Base-by-base conservation (phyloP, 1,140 invertebrate species). In the Halesus radiatus region DNA sequence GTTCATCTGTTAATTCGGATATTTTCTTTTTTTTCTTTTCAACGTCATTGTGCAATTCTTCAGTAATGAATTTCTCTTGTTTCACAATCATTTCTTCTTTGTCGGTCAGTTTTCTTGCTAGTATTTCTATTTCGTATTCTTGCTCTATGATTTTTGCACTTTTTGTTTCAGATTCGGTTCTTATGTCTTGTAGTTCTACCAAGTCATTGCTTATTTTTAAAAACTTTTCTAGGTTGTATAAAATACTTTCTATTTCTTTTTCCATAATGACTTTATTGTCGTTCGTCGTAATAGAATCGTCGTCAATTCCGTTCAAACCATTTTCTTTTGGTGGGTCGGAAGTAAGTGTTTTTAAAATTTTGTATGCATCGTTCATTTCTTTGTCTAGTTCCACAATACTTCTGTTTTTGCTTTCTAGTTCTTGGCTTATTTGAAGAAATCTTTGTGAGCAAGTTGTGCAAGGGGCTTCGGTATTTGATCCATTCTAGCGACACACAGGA, bases 1-100 rank as follows among this genome's bases (percentile, higher is more conserved):
- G 86, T 73, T 91, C 90, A 78, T 88, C 87, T 15, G 88, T 89
- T 82, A 90, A 85, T 23, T 87, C 85, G 68, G 87, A 84, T 80
- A 90, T 87, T 80, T 90, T 89, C 58, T 85, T 81, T 80, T 87
- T 88, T 56, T 84, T 84, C 72, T 87, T 83, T 37, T 88, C 87
- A 3, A 86, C 81, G 22, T 83, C 50, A 32, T 56, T 82, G 77
- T 53, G 84, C 79, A 23, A 83, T 10, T 76, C 78, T 23, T 80
- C 74, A 0, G 56, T 15, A 16, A 78, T 81, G 45, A 77, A 85
- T 56, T 76, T 85, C 3, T 87, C 85, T 77, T 56, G 37, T 64
- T 78, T 80, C 8, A 76, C 82, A 54, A 84, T 79, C 16, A 84
- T 80, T 52, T 85, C 74, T 60, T 74, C 73, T 50, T 76, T 76